These are phyloP conservation scores for Mycteria americana DNA, from an alignment of 2,797 vertebrate genomes.

Conservation along the genomic window DNA sequence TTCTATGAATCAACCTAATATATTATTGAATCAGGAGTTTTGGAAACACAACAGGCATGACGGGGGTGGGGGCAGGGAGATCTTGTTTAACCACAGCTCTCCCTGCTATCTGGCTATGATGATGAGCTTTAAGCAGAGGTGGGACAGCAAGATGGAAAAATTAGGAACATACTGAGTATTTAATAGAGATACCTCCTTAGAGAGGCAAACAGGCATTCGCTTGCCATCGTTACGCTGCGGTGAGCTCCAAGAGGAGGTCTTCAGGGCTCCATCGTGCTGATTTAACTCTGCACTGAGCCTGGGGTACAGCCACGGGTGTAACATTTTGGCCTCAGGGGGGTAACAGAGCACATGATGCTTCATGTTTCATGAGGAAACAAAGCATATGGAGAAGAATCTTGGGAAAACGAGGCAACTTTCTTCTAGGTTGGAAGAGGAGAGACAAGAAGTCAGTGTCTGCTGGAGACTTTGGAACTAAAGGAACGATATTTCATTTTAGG, in stretches of 20 bases:
- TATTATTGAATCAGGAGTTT: background rate
- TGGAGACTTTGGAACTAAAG: background rate
- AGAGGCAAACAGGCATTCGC: background rate
- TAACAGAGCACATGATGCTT: background rate
- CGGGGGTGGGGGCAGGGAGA: background rate
- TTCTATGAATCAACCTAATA: constrained; percentile 28
- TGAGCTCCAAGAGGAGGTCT: background rate
- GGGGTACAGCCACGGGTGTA: background rate
- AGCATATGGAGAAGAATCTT: background rate
- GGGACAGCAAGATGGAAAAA: background rate
- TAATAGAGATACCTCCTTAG: background rate
- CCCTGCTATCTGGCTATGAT: background rate
- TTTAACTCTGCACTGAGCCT: background rate
- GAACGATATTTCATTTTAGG: background rate
- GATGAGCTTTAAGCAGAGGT: background rate
- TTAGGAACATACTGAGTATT: background rate
- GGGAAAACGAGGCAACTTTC: background rate
- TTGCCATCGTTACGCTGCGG: fast-evolving
- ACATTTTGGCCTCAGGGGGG: background rate
- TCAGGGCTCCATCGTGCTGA: background rate
- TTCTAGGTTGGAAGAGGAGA: background rate
- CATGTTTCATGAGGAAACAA: background rate
- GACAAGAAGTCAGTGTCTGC: background rate
- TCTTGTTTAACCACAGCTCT: background rate
- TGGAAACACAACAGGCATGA: background rate